Conservation (phyloP, 2,888 invertebrate species). For the Marronus borbonicus region DNA sequence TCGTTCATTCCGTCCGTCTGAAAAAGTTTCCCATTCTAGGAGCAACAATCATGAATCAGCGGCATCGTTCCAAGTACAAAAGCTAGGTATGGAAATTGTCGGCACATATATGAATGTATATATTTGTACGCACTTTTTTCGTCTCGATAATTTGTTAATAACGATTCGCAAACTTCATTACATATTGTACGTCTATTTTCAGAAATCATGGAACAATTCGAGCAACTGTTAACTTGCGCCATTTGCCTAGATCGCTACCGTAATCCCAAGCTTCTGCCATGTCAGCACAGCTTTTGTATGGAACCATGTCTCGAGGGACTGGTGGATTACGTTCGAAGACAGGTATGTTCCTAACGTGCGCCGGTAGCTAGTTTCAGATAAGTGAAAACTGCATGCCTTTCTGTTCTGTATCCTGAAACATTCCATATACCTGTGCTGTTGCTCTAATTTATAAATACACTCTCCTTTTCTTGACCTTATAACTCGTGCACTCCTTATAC, state of each 20-base stretch:
- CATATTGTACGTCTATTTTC: conserved; percentile 31
- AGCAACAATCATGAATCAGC: conserved; percentile 20
- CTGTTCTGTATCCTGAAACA: too few relatives aligned
- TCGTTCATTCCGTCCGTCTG: neutral
- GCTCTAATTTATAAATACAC: conserved; percentile 21
- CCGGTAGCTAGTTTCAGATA: neutral
- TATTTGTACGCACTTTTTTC: too few relatives aligned
- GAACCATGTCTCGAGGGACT: conserved; percentile 98
- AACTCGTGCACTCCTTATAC: conserved; percentile 6
- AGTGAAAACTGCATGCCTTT: neutral
- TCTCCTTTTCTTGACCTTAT: conserved; percentile 24
- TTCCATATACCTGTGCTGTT: neutral
- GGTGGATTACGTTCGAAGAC: conserved; percentile 94
- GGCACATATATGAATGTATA: too few relatives aligned
- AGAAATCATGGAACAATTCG: conserved; percentile 91
- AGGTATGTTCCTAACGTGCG: conserved; percentile 73
- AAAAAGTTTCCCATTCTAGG: conserved; percentile 17
- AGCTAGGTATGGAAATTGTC: conserved; percentile 13
- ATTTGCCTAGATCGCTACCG: conserved; percentile 98
- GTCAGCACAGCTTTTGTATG: conserved; percentile 99
- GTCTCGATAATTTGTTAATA: neutral
- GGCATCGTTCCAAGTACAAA: conserved; percentile 36
- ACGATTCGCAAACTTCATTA: neutral
- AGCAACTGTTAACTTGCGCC: conserved; percentile 97
- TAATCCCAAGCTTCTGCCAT: conserved; percentile 98